Evolutionary conservation across 2,113 vertebrate genomes (phyloP).

Genomic region (Pangasianodon hypophthalmus): DNA sequence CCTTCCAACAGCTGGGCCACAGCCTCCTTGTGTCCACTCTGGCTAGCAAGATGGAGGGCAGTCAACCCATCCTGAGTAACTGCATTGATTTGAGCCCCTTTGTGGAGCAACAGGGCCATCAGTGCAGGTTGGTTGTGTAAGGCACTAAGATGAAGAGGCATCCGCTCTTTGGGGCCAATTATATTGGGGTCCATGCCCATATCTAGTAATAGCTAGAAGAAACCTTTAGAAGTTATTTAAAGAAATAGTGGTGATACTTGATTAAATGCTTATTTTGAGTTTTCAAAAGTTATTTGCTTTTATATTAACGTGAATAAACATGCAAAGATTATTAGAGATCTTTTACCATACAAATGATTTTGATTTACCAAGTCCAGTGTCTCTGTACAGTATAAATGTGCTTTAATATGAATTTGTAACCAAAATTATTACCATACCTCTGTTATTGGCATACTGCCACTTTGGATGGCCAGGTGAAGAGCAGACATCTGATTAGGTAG

Average conservation of each 20-base stretch:
- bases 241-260: background rate
- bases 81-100: constrained; percentile 72
- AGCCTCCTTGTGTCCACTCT: constrained; percentile 62
- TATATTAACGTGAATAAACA: background rate
- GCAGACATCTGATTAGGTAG: constrained; percentile 70
- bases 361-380: background rate
- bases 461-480: constrained; percentile 74
- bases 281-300: background rate
- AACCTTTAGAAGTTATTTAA: background rate
- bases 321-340: background rate
- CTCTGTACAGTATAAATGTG: background rate
- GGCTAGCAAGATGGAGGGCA: constrained; percentile 72
- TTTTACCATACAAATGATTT: background rate
- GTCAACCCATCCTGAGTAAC: constrained; percentile 65
- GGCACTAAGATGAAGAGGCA: constrained; percentile 71
- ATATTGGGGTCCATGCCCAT: constrained; percentile 69
- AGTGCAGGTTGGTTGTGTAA: constrained; percentile 61
- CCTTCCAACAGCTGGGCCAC: constrained; percentile 67
- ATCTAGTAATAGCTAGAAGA: constrained; percentile 61
- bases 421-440: constrained; percentile 38
- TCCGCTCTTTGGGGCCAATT: constrained; percentile 66
- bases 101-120: constrained; percentile 59
- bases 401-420: background rate
- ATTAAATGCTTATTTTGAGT: background rate
- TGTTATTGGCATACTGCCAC: constrained; percentile 64